These are phyloP conservation scores for Danaus plexippus DNA, from an alignment of 1,140 invertebrate species.

Conservation along the genomic window DNA sequence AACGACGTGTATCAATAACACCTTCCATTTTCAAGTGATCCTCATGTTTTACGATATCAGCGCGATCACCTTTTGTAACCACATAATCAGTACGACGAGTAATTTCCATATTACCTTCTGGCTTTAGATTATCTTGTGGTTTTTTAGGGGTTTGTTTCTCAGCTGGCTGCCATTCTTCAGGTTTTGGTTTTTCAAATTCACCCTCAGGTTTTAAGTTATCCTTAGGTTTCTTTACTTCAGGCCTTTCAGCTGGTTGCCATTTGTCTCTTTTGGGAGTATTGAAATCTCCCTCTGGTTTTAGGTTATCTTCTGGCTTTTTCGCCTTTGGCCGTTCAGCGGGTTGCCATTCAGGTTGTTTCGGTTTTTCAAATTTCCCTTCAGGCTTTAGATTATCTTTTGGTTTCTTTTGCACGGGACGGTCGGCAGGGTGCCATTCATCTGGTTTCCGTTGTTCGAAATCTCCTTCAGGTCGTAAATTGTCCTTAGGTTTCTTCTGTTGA, in stretches of 20 bases:
- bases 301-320: constrained; percentile 72
- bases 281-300: constrained; percentile 75
- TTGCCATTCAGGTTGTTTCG: constrained; percentile 42
- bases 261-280: constrained; percentile 51
- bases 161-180: constrained; percentile 44
- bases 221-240: constrained; percentile 49
- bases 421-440: constrained; percentile 73
- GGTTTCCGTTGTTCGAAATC: constrained; percentile 62
- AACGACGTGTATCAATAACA: constrained; percentile 65
- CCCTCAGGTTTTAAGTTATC: constrained; percentile 76
- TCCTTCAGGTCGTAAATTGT: constrained; percentile 66
- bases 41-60: constrained; percentile 73
- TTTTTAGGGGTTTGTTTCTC: constrained; percentile 66
- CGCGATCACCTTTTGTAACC: constrained; percentile 70
- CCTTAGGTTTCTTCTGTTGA: constrained; percentile 70
- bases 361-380: constrained; percentile 75
- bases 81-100: constrained; percentile 65
- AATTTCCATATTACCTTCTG: constrained; percentile 71
- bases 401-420: constrained; percentile 71
- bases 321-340: constrained; percentile 62
- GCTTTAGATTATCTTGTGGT: constrained; percentile 72
- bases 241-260: constrained; percentile 52
- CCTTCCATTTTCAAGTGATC: constrained; percentile 76
- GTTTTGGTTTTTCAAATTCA: constrained; percentile 50
- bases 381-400: constrained; percentile 76